Conservation (phyloP, 1,140 invertebrate genomes). For the Colletes gigas region DNA sequence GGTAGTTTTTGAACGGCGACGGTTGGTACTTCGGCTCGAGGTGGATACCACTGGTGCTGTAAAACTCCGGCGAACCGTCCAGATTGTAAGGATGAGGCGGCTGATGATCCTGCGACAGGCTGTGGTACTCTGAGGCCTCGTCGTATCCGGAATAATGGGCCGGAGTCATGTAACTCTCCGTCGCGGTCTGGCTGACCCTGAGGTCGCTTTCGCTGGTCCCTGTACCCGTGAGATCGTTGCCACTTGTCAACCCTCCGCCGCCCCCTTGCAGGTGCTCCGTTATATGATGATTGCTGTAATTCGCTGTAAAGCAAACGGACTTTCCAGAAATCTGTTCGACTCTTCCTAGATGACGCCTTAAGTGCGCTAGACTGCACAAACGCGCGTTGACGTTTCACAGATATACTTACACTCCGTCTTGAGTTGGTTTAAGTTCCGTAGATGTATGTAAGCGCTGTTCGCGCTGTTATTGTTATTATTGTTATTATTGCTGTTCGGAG, state of each 20-base stretch:
- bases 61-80: conserved; percentile 89
- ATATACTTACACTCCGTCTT: conserved; percentile 77
- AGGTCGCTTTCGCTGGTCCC: conserved; percentile 74
- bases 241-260: conserved; percentile 68
- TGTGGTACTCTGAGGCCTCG: conserved; percentile 87
- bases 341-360: background rate
- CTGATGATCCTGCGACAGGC: conserved; percentile 83
- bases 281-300: conserved; percentile 80
- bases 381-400: background rate
- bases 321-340: background rate
- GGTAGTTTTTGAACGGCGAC: conserved; percentile 85
- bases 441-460: conserved; percentile 77
- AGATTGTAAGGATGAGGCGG: conserved; percentile 81
- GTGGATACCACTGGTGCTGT: conserved; percentile 83
- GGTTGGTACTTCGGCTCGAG: conserved; percentile 87
- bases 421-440: conserved; percentile 78
- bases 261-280: conserved; percentile 76
- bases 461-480: conserved; percentile 77
- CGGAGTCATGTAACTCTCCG: conserved; percentile 78
- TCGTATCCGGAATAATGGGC: conserved; percentile 83
- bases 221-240: conserved; percentile 66
- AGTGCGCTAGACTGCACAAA: background rate
- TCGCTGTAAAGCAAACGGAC: conserved; percentile 74
- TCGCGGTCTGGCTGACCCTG: conserved; percentile 69
- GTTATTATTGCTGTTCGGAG: conserved; percentile 72